Base-by-base conservation (phyloP, 2,797 vertebrate species). In the Bradypus variegatus region DNA sequence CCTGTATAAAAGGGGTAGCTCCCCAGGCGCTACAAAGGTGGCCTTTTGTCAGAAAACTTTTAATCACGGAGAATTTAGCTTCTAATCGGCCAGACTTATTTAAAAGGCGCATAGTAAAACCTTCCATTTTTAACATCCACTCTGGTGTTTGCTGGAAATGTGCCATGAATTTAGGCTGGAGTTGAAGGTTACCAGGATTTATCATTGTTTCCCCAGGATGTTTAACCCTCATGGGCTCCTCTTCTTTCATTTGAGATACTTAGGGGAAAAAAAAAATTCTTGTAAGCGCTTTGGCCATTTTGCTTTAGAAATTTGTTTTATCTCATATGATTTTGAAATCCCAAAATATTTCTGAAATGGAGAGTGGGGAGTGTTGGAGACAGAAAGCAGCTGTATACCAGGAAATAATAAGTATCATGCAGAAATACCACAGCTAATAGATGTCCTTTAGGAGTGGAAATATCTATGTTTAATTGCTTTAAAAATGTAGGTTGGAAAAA, bases 381-480 rank as follows among this genome's bases (percentile, higher is more conserved):
- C n/a, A 94, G 93, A 96, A 95, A 91, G 82, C 95, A 97, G 93
- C 96, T 96, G 95, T 95, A 93, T 94, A 93, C 92, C 96, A 92
- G 88, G 87, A 96, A 97, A 96, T 94, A 96, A 96, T 36, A 97
- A 96, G 33, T 95, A 95, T 93, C 96, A 95, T 96, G 96, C 96
- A 95, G 96, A 97, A 97, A 95, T 96, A 96, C 95, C 95, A 96
- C 96, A 96, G 95, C 94, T 97, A 96, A 95, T 95, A 95, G 96
- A 96, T 97, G 94, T 96, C 96, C 96, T 96, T 97, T 95, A 95
- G 75, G 95, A 97, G 95, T 96, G 97, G 94, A 97, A 97, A 97
- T 97, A 97, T 96, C 96, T 97, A 96, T 96, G 91, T 97, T 97
- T 98, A 98, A 97, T 97, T 96, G 96, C 95, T 96, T 97, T 96